phyloP scores from a whole-genome alignment of 1,140 invertebrate genomes.

The Conus betulinus region DNA sequence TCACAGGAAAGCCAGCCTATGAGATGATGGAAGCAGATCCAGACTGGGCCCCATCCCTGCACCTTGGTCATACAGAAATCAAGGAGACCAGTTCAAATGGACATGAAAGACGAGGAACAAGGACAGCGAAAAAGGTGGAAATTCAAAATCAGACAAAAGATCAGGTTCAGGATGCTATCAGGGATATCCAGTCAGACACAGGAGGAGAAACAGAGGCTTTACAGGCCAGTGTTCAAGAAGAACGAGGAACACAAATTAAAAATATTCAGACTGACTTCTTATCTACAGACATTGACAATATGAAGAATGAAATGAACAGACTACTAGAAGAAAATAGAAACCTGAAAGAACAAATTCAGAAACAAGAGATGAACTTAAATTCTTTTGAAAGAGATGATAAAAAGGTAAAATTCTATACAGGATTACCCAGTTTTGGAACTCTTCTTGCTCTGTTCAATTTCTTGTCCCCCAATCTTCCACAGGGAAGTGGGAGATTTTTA shows the following conservation, averaged over 20 bases:
- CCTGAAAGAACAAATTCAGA: background rate
- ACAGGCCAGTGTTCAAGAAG: background rate
- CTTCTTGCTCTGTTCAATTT: background rate
- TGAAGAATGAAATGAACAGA: background rate
- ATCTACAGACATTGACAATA: too few relatives aligned
- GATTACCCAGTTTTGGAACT: background rate
- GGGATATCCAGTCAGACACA: background rate
- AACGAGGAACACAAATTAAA: too few relatives aligned
- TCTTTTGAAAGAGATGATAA: background rate
- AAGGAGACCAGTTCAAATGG: background rate
- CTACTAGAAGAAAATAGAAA: background rate
- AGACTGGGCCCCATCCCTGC: background rate
- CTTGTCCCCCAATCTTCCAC: background rate
- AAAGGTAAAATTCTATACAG: slow-evolving; percentile 15
- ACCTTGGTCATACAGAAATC: background rate
- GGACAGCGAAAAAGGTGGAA: background rate
- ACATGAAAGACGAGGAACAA: background rate
- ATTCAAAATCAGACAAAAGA: background rate
- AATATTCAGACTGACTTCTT: too few relatives aligned
- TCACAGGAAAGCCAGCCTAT: background rate
- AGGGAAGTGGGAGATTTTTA: background rate
- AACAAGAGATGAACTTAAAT: background rate
- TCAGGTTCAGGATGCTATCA: background rate
- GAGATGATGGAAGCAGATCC: background rate
- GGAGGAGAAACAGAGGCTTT: background rate